Base-by-base conservation (phyloP, 2,888 invertebrate species). In the Drosophila mulleri region DNA sequence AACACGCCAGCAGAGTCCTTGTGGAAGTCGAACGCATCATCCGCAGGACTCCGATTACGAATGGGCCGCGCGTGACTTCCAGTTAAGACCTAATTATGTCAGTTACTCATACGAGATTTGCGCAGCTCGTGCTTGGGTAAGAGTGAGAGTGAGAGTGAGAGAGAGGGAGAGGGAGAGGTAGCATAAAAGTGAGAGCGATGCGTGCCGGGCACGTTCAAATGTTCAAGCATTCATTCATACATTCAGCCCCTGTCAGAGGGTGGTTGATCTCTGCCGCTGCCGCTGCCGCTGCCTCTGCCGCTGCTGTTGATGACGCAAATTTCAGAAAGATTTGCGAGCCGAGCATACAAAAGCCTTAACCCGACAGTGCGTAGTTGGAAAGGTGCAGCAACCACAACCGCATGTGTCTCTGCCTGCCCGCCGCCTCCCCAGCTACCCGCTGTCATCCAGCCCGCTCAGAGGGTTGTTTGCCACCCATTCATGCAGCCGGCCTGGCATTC, bases 41-140 rank as follows among this genome's bases (percentile, higher is more conserved):
- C 47, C 44, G 3, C 32, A 58, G 63, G 66, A 64, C 67, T 78
- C 75, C 70, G 84, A 86, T 85, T 88, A 74, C 80, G 87, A 86
- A 86, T 90, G 90, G 89, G 73, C 67, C 65, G 76, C 88, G 89
- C 90, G 88, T 87, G 89, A 90, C 87, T 87, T 84, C 72, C 83
- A 87, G 90, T 82, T 90, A 87, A 89, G 89, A 80, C 90, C 88
- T 90, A 90, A 87, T 87, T 87, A 87, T 87, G 89, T 90, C 90
- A 87, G 89, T 87, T 77, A 80, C 88, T 87, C 88, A 80, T 72
- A 82, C 78, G 88, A 80, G 85, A 88, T 88, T 57, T 56, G 44
- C 37, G 41, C 54, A 59, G 70, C 41, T 75, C 23, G 59, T 26
- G 65, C 39, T 18, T 72, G 29, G 71, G 58, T 35, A 45, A 52